phyloP scores from a whole-genome alignment of 2,888 invertebrate species.

The Malthinus seriepunctatus region DNA sequence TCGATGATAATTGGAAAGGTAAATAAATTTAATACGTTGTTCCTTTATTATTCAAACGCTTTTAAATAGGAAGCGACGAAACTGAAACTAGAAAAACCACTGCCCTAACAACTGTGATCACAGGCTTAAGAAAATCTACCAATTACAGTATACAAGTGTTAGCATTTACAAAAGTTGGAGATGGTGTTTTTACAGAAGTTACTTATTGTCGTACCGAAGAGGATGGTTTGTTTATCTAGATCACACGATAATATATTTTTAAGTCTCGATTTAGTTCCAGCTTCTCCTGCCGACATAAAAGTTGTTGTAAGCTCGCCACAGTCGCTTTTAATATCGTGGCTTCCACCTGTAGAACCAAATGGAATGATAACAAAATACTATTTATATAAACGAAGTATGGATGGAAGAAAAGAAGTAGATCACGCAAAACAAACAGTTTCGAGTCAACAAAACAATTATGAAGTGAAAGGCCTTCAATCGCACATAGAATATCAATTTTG shows the following conservation, averaged over 20 bases:
- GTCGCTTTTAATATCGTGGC: conserved; percentile 78
- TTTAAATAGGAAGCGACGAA: conserved; percentile 55
- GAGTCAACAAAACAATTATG: conserved; percentile 66
- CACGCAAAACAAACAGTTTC: conserved; percentile 69
- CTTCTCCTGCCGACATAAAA: conserved; percentile 78
- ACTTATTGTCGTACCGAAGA: conserved; percentile 77
- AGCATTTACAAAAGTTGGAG: conserved; percentile 78
- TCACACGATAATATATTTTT: neutral
- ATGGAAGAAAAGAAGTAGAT: conserved; percentile 69
- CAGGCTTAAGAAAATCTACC: conserved; percentile 72
- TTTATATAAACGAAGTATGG: conserved; percentile 69
- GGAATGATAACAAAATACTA: conserved; percentile 78
- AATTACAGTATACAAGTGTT: conserved; percentile 82
- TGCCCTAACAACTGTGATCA: conserved; percentile 69
- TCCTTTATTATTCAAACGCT: no score
- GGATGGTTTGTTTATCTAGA: conserved; percentile 61
- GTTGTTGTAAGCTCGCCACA: conserved; percentile 75
- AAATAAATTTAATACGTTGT: conserved; percentile 10
- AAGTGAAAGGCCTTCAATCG: conserved; percentile 68
- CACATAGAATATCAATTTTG: conserved; percentile 78
- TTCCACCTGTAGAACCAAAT: conserved; percentile 73
- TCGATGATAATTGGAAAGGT: conserved; percentile 60
- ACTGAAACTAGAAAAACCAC: conserved; percentile 68
- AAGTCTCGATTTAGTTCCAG: conserved; percentile 63
- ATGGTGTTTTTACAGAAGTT: conserved; percentile 69